Evolutionary conservation across 2,797 vertebrate species (phyloP), one percentile per base, ranked within the genome.

Genomic region (Clarias laeviceps): DNA sequence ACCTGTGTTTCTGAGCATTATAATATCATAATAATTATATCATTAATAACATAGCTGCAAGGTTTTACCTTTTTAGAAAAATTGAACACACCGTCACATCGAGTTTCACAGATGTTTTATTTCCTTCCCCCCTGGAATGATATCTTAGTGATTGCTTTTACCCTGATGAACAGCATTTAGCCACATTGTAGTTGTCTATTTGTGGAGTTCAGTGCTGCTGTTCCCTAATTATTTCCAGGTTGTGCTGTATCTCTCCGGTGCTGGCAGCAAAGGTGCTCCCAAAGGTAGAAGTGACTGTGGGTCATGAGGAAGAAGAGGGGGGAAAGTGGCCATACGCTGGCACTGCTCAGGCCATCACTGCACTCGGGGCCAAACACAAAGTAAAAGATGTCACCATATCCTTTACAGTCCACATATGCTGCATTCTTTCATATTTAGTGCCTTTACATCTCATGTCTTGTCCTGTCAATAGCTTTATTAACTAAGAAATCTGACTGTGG

Each of bases 211-310:
- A 80, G 59, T 45, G 22, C 2, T 87, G 37, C 78, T 11, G 15
- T 24, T 84, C 34, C 59, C 20, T 4, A 59, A 4, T 72, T 69
- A 17, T 12, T 90, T 91, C 12, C 92, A 97, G 96, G 79, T 80
- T 97, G 84, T 97, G 96, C 92, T 97, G 96, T 87, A 97, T 97
- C 50, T 95, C 97, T 14, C 96, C 97, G 0, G 95, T 97, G 69
- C 88, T 97, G n/a, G 96, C 94, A 0, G 96, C 96, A 64, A 96
- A 94, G 83, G 95, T 97, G 73, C 93, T 97, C 45, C 91, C 90
- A 5, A 95, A 93, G 1, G 92, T 96, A 6, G 96, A 97, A 91
- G 96, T 97, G 45, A 97, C 96, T 0, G 95, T 97, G 91, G 96
- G 97, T 68, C 95, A 97, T 0, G 96, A 97, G 87, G 94, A 96